Evolutionary conservation across 2,888 invertebrate species (phyloP), one percentile per base, ranked within the genome.

Genomic region (Diachrysia chrysitis): DNA sequence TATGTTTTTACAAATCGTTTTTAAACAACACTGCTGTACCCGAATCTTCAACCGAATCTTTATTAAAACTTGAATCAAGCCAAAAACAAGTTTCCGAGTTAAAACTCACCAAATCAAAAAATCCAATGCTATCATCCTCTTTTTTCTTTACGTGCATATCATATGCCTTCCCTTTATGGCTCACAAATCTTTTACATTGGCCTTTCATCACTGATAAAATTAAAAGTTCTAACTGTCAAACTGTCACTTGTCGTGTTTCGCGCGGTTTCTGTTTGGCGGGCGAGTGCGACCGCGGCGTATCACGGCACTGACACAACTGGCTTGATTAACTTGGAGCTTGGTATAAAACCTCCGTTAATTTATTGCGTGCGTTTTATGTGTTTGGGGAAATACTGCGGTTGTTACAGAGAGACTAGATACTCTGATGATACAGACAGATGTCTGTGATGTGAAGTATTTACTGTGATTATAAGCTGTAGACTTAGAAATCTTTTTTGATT

Each of bases 131-230:
- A 1, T 78, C 77, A 25, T 79, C 63, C 0, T 66, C 65, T 23
- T 75, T 69, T 32, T 81, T 79, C 4, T 61, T 67, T n/a, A 74
- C 64, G 12, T 74, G 78, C 48, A 81, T 71, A 9, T 83, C 79
- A 64, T 87, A 87, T 42, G 84, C 81, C 62, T 86, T 81, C 64
- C 87, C 87, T 53, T 81, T 80, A n/a, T 87, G 87, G 80, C 78
- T 82, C 68, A 87, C 78, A 68, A 87, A 87, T 9, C 87, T 58
- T 61, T 86, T 87, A 35, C 78, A 83, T 72, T 83, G 85, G 25
- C 84, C 84, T 81, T 87, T 87, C 87, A 87, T 84, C 59, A 74
- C 73, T 64, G 23, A 23, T 58, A 53, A n/a, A n/a, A 59, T 21
- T 59, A 70, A 69, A 61, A 70, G 60, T 63, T 21, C 0, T 1